Percentiles rank a stretch among this genome's conserved stretches.
Evolutionary conservation across 2,113 vertebrate species (phyloP).

Genomic region (Calyptomena viridis): DNA sequence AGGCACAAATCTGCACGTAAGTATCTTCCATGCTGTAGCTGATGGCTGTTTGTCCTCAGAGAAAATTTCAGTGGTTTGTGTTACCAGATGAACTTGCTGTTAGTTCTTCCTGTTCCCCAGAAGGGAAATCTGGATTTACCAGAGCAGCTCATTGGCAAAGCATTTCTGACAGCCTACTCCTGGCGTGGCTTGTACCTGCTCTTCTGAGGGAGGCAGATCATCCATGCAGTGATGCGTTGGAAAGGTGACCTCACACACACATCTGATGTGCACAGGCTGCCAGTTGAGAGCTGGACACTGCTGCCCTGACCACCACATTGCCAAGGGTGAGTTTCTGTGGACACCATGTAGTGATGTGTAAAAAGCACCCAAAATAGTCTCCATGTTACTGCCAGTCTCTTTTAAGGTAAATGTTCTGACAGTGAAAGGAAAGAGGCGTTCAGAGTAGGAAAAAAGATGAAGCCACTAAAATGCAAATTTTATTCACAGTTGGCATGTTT

Average conservation of each 20-base stretch:
- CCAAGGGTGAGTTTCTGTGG: not conserved
- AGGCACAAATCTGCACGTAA: not conserved
- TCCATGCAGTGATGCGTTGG: accelerated
- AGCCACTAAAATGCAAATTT: constrained; percentile 68
- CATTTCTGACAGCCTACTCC: not conserved
- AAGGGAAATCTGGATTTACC: not conserved
- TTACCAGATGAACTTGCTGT: not conserved
- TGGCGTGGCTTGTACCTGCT: not conserved
- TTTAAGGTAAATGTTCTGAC: not conserved
- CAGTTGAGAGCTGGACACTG: not conserved
- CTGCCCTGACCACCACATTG: not conserved
- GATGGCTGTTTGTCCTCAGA: not conserved
- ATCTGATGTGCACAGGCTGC: not conserved
- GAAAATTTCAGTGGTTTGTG: not conserved
- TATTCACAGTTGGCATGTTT: constrained; percentile 69
- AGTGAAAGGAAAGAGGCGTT: constrained; percentile 13
- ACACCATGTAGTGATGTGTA: not conserved
- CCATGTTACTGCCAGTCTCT: not conserved
- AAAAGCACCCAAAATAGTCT: not conserved
- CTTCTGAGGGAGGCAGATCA: not conserved
- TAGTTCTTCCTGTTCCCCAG: not conserved
- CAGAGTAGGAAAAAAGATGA: constrained; percentile 30
- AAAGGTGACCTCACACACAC: not conserved
- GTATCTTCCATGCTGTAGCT: not conserved
- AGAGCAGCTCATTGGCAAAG: not conserved